phyloP scores from a whole-genome alignment of 2,113 vertebrate species.

The Muntiacus reevesi region DNA sequence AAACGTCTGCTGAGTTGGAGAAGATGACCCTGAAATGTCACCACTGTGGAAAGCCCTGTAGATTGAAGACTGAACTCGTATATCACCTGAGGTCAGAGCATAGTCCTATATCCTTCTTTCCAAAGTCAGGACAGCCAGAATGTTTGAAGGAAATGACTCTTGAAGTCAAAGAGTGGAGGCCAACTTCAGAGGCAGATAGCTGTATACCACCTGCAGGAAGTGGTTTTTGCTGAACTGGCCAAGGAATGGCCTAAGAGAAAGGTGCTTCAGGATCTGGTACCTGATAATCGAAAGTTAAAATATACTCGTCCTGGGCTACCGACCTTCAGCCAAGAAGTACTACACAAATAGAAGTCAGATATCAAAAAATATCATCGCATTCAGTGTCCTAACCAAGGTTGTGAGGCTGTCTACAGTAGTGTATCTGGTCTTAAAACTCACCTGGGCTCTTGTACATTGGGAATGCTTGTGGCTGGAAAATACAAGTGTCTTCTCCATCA shows the following conservation, averaged over 20 bases:
- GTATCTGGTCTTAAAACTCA: slow-evolving; percentile 72
- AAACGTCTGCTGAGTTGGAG: not conserved
- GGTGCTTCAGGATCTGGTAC: slow-evolving; percentile 93
- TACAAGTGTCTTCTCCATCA: slow-evolving; percentile 93
- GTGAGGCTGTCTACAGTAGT: slow-evolving; percentile 56
- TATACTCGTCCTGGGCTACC: slow-evolving; percentile 94
- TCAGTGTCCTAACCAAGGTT: slow-evolving; percentile 94
- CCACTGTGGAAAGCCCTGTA: not conserved
- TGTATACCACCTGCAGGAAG: slow-evolving; percentile 91
- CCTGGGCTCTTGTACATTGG: slow-evolving; percentile 92
- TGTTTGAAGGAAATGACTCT: slow-evolving; percentile 79
- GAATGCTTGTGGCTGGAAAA: slow-evolving; percentile 92
- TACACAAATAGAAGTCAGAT: slow-evolving; percentile 94
- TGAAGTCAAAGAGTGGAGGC: slow-evolving; percentile 80
- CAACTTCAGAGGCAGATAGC: slow-evolving; percentile 91
- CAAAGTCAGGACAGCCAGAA: slow-evolving; percentile 79
- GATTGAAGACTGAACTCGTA: not conserved
- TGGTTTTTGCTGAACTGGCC: slow-evolving; percentile 90
- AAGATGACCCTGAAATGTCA: not conserved
- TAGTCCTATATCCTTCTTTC: slow-evolving; percentile 70
- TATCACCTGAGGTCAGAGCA: not conserved
- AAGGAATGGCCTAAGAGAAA: slow-evolving; percentile 97
- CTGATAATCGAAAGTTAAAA: slow-evolving; percentile 92
- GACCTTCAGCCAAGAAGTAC: slow-evolving; percentile 92
- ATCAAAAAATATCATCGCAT: slow-evolving; percentile 93